These are phyloP conservation scores for Nomada fabriciana DNA, from an alignment of 2,888 invertebrate species.

Conservation along the genomic window DNA sequence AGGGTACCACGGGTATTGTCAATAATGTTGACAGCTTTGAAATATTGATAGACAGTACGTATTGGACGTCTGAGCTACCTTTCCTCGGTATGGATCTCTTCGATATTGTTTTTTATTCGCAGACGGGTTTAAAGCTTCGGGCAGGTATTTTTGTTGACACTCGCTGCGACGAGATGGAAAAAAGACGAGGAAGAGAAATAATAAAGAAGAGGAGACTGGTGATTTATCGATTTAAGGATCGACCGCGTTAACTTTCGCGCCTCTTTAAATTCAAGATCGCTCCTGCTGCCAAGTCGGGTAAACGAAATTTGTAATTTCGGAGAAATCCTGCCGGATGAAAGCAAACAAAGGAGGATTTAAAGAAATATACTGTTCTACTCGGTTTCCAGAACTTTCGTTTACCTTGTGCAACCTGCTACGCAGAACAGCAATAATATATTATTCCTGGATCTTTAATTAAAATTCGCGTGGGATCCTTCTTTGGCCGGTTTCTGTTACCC, in stretches of 20 bases:
- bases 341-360: conserved; percentile 68
- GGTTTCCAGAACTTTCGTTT: conserved; percentile 49
- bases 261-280: conserved; percentile 22
- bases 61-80: no score
- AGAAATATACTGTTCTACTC: conserved; percentile 64
- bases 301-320: conserved; percentile 55
- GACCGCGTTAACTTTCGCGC: conserved; percentile 24
- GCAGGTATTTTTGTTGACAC: no score
- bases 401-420: conserved; percentile 12
- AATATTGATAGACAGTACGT: no score
- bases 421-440: background rate
- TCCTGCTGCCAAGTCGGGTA: conserved; percentile 51
- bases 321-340: conserved; percentile 64
- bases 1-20: no score
- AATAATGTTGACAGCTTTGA: no score
- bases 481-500: background rate
- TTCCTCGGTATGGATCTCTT: no score
- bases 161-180: conserved; percentile 8
- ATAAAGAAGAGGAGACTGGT: conserved; percentile 2
- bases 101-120: no score
- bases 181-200: background rate
- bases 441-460: conserved; percentile 18
- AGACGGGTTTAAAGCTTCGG: no score
- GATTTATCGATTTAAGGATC: conserved; percentile 48
- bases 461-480: background rate